phyloP scores from a whole-genome alignment of 1,140 invertebrate genomes.

The Sycophaga agraensis region DNA sequence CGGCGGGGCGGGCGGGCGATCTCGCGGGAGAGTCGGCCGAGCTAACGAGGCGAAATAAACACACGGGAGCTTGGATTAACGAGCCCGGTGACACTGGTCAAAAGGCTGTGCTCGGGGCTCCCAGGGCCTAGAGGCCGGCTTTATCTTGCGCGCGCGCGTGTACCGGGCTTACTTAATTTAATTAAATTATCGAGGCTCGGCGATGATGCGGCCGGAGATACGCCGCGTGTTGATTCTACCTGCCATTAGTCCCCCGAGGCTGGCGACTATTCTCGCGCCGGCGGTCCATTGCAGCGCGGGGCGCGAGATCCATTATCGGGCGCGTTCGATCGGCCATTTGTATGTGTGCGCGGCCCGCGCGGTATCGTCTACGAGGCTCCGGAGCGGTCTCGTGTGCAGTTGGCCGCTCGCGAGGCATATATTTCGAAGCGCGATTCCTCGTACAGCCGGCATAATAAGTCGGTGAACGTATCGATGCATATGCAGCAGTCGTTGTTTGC shows the following conservation, averaged over 20 bases:
- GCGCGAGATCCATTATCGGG: conserved; percentile 42
- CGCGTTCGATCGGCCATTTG: conserved; percentile 35
- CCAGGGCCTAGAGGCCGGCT: too few species aligned
- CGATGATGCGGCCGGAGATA: conserved; percentile 46
- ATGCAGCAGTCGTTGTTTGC: too few species aligned
- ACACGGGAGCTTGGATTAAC: not conserved
- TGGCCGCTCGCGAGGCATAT: too few species aligned
- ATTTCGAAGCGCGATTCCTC: too few species aligned
- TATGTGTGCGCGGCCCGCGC: not conserved
- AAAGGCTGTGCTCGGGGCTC: too few species aligned
- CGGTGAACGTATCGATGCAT: too few species aligned
- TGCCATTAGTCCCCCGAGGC: conserved; percentile 46
- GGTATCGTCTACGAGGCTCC: not conserved
- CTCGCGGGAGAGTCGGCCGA: conserved; percentile 25
- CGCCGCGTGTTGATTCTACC: conserved; percentile 44
- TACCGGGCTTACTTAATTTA: conserved; percentile 51
- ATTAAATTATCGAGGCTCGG: conserved; percentile 48
- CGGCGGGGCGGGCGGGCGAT: not conserved
- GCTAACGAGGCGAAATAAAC: conserved; percentile 18
- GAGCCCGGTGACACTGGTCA: too few species aligned
- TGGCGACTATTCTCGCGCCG: conserved; percentile 36
- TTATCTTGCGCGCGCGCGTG: too few species aligned
- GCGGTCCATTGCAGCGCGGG: not conserved
- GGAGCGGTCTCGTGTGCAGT: not conserved
- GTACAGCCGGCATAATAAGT: too few species aligned